A percentile compares a stretch with the other conserved stretches of the same genome.
Conservation (phyloP, 2,797 vertebrate species). For the Catamblyrhynchus diadema region DNA sequence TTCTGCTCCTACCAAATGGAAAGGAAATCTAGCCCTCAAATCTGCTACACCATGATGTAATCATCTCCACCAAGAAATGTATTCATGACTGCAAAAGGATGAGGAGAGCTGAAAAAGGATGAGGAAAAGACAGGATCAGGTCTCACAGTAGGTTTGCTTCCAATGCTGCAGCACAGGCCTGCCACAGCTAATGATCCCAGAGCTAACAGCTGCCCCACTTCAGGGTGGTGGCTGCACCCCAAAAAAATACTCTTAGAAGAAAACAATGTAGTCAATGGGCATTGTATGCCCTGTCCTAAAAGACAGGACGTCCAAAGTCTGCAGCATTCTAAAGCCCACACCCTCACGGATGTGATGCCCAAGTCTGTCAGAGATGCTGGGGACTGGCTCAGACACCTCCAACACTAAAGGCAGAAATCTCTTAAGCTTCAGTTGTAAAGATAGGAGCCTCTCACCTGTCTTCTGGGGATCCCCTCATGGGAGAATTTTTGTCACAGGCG, state of each 20-base stretch:
- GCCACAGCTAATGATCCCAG: not conserved
- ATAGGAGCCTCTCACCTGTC: not conserved
- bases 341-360: not conserved
- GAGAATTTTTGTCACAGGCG: not conserved
- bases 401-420: not conserved
- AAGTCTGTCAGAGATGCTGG: not conserved
- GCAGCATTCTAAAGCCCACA: not conserved
- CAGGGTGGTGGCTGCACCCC: not conserved
- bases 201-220: not conserved
- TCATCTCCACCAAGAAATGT: not conserved
- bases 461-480: not conserved
- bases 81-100: not conserved
- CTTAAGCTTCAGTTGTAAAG: not conserved
- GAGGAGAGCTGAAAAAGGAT: not conserved
- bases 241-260: not conserved
- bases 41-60: not conserved
- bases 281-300: not conserved
- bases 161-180: not conserved
- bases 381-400: not conserved
- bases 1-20: not conserved
- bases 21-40: not conserved
- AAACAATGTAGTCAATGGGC: not conserved
- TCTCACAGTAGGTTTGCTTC: not conserved
- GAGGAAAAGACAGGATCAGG: accelerated
- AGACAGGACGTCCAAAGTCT: not conserved